Evolutionary conservation across 1,140 invertebrate species (phyloP), one percentile per base, ranked within the genome.

Genomic region (Drosophila serrata): DNA sequence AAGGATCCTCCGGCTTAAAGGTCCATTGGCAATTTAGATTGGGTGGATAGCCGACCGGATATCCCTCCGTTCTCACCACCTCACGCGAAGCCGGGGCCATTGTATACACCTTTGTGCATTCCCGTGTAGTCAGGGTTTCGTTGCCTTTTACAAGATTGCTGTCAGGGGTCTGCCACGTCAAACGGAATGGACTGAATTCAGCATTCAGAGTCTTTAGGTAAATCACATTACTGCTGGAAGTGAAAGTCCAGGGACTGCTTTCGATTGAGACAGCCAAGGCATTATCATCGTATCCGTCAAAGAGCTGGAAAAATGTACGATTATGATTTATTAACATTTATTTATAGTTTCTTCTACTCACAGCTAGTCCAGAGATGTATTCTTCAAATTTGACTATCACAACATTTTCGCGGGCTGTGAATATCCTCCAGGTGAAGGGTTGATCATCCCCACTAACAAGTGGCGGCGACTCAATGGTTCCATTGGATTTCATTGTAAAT

Each of bases 1-100:
- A 93, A 9, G 93, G 80, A 48, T 88, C 75, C 9, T 94, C 91
- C 6, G 94, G 91, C 69, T 93, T 93, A 59, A 97, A 94, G 5
- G 95, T 93, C 98, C 97, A 99, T 78, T 94, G 93, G 88, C 98
- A 98, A n/a, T 95, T 93, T 13, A 96, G 77, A 87, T 96, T 95
- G 19, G 93, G 68, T 2, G 79, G 93, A 92, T 98, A 98, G 13
- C 94, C 94, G n/a, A 92, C 17, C 0, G 98, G 97, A 93, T 95
- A 98, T 42, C 96, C 96, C 0, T 97, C 97, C 42, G 96, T 97
- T 1, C 76, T 93, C 15, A 98, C 81, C 2, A 59, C 69, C 19
- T 92, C 75, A 2, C 60, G 79, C 3, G 37, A 46, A 4, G 27
- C 24, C 17, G 9, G 5, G 0, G 17, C 4, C 8, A 92, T 0